A percentile compares a stretch with the other conserved stretches of the same genome.
Evolutionary conservation across 2,113 vertebrate species (phyloP).

Genomic region (Paradisaea rubra): DNA sequence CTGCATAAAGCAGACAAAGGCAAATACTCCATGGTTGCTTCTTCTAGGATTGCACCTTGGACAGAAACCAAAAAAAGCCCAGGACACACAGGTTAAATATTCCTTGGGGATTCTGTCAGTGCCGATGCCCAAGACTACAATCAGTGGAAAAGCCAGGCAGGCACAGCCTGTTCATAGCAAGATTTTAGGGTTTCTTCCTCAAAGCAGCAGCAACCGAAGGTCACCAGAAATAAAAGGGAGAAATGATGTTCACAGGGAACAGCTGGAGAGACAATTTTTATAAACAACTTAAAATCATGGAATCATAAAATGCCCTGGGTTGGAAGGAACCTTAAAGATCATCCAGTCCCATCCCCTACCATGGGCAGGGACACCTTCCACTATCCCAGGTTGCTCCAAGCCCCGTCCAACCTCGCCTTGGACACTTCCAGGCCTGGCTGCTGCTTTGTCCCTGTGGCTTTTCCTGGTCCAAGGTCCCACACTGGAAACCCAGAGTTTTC

Average conservation of each 20-base stretch:
- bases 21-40: neutral
- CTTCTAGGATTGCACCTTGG: neutral
- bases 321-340: neutral
- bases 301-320: neutral
- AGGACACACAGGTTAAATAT: neutral
- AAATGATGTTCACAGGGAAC: neutral
- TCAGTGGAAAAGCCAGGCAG: neutral
- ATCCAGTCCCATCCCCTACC: neutral
- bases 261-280: neutral
- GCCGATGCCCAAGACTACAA: neutral
- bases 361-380: neutral
- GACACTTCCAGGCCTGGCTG: neutral
- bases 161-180: neutral
- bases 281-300: neutral
- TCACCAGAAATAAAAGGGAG: neutral
- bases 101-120: neutral
- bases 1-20: neutral
- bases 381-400: neutral
- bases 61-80: neutral
- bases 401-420: neutral
- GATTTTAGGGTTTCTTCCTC: neutral
- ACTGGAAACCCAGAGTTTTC: neutral
- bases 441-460: neutral
- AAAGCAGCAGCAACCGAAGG: neutral
- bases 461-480: neutral